Percentiles rank a stretch among this genome's conserved stretches.
These are phyloP conservation scores for Eulemur rubriventer DNA, from an alignment of 2,797 vertebrate species.

Conservation along the genomic window DNA sequence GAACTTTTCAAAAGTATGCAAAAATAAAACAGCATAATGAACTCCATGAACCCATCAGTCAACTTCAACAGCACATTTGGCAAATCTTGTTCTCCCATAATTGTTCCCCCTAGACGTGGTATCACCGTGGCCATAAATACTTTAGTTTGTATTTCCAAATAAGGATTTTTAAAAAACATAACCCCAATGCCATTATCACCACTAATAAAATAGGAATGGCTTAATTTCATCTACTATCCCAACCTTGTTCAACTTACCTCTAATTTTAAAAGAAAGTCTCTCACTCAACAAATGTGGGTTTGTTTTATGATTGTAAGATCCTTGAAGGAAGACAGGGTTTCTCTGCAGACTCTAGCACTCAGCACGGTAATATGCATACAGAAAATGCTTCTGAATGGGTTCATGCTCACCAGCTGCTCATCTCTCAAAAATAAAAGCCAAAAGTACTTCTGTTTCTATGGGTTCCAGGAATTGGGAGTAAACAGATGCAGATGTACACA, in stretches of 20 bases:
- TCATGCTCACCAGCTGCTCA: not conserved
- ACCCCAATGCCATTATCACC: not conserved
- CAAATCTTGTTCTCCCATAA: not conserved
- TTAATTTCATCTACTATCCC: not conserved
- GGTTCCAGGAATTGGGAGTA: not conserved
- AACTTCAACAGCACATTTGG: not conserved
- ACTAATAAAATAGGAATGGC: not conserved
- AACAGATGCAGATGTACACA: rapidly evolving
- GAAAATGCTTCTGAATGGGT: not conserved
- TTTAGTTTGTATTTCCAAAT: not conserved
- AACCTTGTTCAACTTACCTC: not conserved
- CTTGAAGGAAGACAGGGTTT: not conserved
- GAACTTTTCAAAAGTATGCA: not conserved
- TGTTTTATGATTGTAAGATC: not conserved
- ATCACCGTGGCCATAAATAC: not conserved
- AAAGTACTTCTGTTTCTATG: not conserved
- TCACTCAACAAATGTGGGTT: not conserved
- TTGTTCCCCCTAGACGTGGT: rapidly evolving
- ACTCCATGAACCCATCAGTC: not conserved
- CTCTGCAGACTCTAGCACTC: not conserved
- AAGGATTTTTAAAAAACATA: not conserved
- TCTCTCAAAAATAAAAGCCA: not conserved
- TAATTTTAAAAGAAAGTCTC: not conserved
- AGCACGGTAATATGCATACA: rapidly evolving
- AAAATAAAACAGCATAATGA: not conserved